phyloP scores from a whole-genome alignment of 2,113 vertebrate species.

The Toxotes jaculatrix region DNA sequence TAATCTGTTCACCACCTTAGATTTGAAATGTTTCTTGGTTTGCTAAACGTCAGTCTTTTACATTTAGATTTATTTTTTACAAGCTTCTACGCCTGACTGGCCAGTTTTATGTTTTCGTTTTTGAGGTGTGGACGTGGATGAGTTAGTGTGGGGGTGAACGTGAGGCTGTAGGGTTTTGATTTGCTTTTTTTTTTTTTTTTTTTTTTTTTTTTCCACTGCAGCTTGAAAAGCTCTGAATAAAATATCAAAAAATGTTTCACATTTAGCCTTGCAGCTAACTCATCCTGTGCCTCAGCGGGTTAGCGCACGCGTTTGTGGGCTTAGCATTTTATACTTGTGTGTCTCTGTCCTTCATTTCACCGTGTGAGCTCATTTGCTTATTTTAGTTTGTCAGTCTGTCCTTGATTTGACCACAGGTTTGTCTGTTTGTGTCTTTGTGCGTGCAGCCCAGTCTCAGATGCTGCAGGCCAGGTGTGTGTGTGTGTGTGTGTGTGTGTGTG shows the following conservation, averaged over 20 bases:
- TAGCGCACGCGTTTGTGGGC: background rate
- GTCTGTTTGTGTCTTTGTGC: background rate
- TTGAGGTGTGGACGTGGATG: background rate
- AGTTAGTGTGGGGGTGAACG: background rate
- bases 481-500: constrained; percentile 15
- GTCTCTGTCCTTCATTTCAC: background rate
- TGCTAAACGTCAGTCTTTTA: background rate
- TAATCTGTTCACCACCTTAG: constrained; percentile 47
- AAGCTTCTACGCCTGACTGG: background rate
- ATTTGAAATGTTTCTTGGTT: constrained; percentile 24
- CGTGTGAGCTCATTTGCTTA: constrained; percentile 7
- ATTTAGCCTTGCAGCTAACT: background rate
- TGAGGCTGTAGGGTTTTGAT: background rate
- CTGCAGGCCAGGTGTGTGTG: constrained; percentile 4
- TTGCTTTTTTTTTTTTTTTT: background rate
- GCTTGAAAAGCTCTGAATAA: too few relatives aligned
- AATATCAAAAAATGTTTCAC: background rate
- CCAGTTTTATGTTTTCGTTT: background rate
- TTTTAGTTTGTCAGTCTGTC: constrained; percentile 15
- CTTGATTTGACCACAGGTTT: constrained; percentile 21
- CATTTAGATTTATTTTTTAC: background rate
- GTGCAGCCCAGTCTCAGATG: background rate
- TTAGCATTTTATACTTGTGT: background rate
- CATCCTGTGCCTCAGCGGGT: background rate
- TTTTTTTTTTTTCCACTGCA: too few relatives aligned